Conservation (phyloP, 1,140 invertebrate genomes). For the Pristionchus pacificus region DNA sequence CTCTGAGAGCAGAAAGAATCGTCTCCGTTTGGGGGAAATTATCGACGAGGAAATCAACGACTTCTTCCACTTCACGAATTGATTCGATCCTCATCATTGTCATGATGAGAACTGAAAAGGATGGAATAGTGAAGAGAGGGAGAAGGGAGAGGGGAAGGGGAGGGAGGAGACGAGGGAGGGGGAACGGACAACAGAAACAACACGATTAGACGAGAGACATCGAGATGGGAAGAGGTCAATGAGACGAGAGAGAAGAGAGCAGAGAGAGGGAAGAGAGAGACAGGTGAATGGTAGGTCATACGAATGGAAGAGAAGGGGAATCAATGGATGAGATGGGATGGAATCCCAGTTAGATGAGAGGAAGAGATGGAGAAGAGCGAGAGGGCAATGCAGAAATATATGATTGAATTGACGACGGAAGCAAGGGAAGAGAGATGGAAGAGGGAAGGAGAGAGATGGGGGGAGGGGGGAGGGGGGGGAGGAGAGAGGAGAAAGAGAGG, state of each 20-base stretch:
- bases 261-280: constrained; percentile 9
- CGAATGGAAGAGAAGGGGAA: no score
- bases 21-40: constrained; percentile 17
- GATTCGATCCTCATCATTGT: background rate
- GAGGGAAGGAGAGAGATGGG: background rate
- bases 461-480: background rate
- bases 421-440: no score
- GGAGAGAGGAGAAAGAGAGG: background rate
- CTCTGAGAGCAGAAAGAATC: constrained; percentile 19
- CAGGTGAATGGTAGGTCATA: background rate
- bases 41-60: constrained; percentile 22
- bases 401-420: no score
- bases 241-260: constrained; percentile 4
- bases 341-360: no score
- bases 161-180: constrained; percentile 3
- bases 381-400: no score
- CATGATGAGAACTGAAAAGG: constrained; percentile 7
- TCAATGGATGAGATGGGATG: no score
- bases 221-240: background rate
- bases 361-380: no score
- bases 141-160: background rate
- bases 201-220: constrained; percentile 3
- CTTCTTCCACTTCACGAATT: constrained; percentile 9
- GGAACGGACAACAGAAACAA: background rate
- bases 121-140: constrained; percentile 7